Evolutionary conservation across 1,140 invertebrate species (phyloP).

Genomic region (Samia ricini): DNA sequence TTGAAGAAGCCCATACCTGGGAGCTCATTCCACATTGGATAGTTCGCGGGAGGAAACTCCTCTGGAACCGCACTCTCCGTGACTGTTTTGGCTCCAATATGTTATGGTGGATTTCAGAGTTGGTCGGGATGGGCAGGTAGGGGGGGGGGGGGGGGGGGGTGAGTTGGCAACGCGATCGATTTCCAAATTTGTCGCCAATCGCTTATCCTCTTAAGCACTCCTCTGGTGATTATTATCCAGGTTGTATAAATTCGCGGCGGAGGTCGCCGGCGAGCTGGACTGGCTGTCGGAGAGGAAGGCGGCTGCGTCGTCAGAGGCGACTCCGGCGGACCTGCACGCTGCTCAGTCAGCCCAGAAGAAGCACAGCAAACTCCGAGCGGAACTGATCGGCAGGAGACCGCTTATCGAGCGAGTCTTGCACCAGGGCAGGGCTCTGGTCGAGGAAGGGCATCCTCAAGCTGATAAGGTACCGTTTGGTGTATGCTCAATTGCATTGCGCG

Average conservation of each 20-base stretch:
- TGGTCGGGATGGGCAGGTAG: too few relatives aligned
- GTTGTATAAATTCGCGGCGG: conserved; percentile 96
- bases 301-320: conserved; percentile 85
- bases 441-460: conserved; percentile 86
- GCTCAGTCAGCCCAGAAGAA: conserved; percentile 95
- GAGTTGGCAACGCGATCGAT: too few relatives aligned
- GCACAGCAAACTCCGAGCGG: conserved; percentile 93
- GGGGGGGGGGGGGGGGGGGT: too few relatives aligned
- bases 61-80: too few relatives aligned
- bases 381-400: conserved; percentile 89
- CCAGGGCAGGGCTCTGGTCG: conserved; percentile 84
- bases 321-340: conserved; percentile 92
- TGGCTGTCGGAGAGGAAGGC: conserved; percentile 96
- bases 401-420: conserved; percentile 90
- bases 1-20: too few relatives aligned
- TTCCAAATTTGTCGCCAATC: neutral
- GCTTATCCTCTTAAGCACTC: neutral
- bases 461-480: conserved; percentile 83
- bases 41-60: too few relatives aligned
- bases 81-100: too few relatives aligned
- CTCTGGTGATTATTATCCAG: too few relatives aligned
- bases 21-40: too few relatives aligned
- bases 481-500: too few relatives aligned
- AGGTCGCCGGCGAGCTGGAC: conserved; percentile 94
- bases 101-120: too few relatives aligned